Base-by-base conservation (phyloP, 2,113 vertebrate species). In the Xiphophorus couchianus region DNA sequence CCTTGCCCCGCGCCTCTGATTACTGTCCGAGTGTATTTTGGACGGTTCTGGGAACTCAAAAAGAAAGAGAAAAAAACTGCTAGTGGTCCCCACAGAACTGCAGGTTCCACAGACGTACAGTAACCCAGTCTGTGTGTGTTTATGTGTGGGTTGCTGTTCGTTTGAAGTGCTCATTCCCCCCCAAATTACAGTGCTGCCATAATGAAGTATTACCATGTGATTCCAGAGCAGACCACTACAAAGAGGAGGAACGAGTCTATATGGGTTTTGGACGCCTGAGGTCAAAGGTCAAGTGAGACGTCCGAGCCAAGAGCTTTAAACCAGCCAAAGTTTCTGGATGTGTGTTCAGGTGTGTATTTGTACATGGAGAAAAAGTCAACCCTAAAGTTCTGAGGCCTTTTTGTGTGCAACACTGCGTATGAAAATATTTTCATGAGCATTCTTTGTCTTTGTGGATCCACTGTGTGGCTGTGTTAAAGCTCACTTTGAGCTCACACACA, bases 151-250 rank as follows among this genome's bases (percentile, higher is more conserved):
- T 90, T 91, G 88, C 81, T 37, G 69, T 80, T 84, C 66, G 79
- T 94, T 95, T 93, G 91, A 94, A 93, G 93, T 92, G 74, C 87
- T 92, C 90, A 68, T 88, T 91, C 81, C 39, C 39, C 85, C 65
- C 88, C 31, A 94, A 94, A 94, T 94, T 94, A 94, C 91, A 93
- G 88, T 90, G 84, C 90, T 92, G 91, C 90, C 86, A 89, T 93
- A 91, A 93, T 92, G 91, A 94, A 93, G 91, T 91, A 94, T 94
- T 92, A 90, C 93, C 86, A 86, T 92, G 84, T 84, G 74, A 93
- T 92, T 93, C 85, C 87, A 80, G 78, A 62, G 77, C 88, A 62
- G 86, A 85, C 80, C 90, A 90, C 81, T 83, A 90, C 90, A 91
- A 84, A 86, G 86, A 82, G 65, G 19, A 70, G 48, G 37, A 33